These are phyloP conservation scores for Typhlichthys subterraneus DNA, from an alignment of 2,797 vertebrate genomes.

Conservation along the genomic window DNA sequence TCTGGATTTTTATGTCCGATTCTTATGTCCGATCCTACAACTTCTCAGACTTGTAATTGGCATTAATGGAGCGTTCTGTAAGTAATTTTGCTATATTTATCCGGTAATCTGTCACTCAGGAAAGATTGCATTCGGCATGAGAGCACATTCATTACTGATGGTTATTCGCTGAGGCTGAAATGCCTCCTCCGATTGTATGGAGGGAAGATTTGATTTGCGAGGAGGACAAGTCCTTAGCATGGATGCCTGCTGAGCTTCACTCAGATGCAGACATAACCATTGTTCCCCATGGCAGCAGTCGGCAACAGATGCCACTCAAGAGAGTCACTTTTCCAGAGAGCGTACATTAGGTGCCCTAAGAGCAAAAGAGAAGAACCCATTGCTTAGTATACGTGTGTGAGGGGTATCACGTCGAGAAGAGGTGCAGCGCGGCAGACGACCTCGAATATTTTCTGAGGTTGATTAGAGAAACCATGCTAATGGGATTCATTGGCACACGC, in stretches of 20 bases:
- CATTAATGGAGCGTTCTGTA: too few species aligned
- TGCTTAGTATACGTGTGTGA: constrained; percentile 56
- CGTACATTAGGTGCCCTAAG: constrained; percentile 30
- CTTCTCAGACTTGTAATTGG: too few species aligned
- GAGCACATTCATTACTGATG: constrained; percentile 40
- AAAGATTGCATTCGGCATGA: constrained; percentile 42
- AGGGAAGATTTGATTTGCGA: constrained; percentile 34
- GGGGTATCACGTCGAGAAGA: constrained; percentile 56
- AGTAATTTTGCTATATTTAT: constrained; percentile 33
- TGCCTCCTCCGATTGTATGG: constrained; percentile 28
- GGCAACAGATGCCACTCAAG: constrained; percentile 31
- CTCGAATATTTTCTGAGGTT: constrained; percentile 66
- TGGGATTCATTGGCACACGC: constrained; percentile 74
- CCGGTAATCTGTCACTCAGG: constrained; percentile 34
- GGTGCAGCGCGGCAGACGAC: constrained; percentile 51
- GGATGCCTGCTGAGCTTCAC: constrained; percentile 41
- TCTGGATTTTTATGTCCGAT: too few species aligned
- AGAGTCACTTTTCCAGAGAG: constrained; percentile 29
- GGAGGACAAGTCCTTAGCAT: constrained; percentile 39
- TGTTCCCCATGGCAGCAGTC: constrained; percentile 23
- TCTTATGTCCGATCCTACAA: too few species aligned
- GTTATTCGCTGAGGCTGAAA: constrained; percentile 34
- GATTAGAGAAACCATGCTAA: constrained; percentile 74
- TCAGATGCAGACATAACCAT: constrained; percentile 21
- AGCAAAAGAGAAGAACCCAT: constrained; percentile 11